These are phyloP conservation scores for Drosophila arawakana DNA, from an alignment of 1,140 invertebrate species.

Conservation along the genomic window DNA sequence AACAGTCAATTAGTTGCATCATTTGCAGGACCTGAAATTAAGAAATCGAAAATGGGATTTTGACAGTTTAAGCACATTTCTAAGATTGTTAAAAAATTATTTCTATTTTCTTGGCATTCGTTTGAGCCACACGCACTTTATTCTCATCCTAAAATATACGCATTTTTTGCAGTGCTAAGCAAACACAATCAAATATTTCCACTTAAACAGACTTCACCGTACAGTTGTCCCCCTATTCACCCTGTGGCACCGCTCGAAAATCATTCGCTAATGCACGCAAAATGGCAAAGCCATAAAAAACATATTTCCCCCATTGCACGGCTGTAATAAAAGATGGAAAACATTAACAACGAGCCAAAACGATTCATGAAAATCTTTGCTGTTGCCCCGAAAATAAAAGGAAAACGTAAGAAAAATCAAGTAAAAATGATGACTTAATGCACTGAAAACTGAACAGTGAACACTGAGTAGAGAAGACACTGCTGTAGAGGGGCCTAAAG, in stretches of 20 bases:
- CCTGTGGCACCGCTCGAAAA: slow-evolving; percentile 2
- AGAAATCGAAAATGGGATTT: not conserved
- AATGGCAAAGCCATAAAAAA: slow-evolving; percentile 78
- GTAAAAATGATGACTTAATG: slow-evolving; percentile 78
- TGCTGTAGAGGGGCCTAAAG: slow-evolving; percentile 48
- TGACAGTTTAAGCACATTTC: not conserved
- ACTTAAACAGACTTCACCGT: slow-evolving; percentile 39
- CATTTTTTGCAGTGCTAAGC: slow-evolving; percentile 58
- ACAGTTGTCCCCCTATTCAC: not conserved
- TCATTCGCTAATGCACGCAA: slow-evolving; percentile 73
- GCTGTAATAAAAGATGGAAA: slow-evolving; percentile 65
- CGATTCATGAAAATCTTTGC: slow-evolving; percentile 76
- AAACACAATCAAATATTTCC: slow-evolving; percentile 70
- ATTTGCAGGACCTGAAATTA: not conserved
- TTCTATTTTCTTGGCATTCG: not conserved
- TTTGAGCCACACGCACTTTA: not conserved
- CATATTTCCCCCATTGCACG: slow-evolving; percentile 57
- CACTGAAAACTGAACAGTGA: slow-evolving; percentile 43
- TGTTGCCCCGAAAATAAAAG: slow-evolving; percentile 17
- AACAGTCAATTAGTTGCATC: not conserved
- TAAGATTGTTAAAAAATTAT: not conserved
- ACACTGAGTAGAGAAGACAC: slow-evolving; percentile 20
- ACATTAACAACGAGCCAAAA: slow-evolving; percentile 64
- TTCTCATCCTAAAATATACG: slow-evolving; percentile 17
- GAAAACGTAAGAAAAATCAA: slow-evolving; percentile 36